phyloP scores from a whole-genome alignment of 2,113 vertebrate species.

The Pomatostomus ruficeps region DNA sequence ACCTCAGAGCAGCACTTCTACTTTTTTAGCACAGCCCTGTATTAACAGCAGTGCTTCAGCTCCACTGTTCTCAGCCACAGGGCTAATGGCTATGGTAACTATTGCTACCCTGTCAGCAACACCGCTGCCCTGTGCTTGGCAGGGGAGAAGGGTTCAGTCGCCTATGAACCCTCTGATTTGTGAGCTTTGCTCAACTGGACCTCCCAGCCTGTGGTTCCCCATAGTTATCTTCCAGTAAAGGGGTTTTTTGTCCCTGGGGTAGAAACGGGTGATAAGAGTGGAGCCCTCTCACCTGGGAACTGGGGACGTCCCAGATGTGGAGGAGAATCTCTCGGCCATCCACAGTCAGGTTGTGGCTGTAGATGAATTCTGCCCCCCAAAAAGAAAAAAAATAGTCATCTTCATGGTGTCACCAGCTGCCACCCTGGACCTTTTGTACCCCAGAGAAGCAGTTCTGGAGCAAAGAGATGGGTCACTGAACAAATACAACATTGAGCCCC shows the following conservation, averaged over 20 bases:
- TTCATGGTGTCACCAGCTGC: not conserved
- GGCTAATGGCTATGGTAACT: not conserved
- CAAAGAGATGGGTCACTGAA: not conserved
- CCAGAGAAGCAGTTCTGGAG: not conserved
- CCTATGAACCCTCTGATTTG: not conserved
- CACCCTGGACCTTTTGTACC: not conserved
- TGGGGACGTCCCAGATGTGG: constrained; percentile 83
- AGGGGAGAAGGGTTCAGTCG: not conserved
- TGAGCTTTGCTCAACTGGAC: not conserved
- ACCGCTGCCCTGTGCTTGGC: not conserved
- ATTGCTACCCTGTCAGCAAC: not conserved
- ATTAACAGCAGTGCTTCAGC: not conserved
- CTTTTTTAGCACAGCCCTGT: not conserved
- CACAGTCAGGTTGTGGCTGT: constrained; percentile 75
- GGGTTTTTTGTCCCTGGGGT: not conserved
- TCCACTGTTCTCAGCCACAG: not conserved
- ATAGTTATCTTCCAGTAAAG: not conserved
- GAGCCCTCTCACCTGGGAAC: constrained; percentile 71
- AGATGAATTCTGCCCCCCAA: constrained; percentile 77
- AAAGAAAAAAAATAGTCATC: not conserved
- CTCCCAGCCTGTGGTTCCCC: not conserved
- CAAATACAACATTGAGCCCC: not conserved
- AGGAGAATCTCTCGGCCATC: constrained; percentile 79
- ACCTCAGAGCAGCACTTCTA: not conserved
- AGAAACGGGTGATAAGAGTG: not conserved